Evolutionary conservation across 30 jellyfish, hydroid and myxozoan genomes (phyloP).

Genomic region (Cassiopea andromeda): DNA sequence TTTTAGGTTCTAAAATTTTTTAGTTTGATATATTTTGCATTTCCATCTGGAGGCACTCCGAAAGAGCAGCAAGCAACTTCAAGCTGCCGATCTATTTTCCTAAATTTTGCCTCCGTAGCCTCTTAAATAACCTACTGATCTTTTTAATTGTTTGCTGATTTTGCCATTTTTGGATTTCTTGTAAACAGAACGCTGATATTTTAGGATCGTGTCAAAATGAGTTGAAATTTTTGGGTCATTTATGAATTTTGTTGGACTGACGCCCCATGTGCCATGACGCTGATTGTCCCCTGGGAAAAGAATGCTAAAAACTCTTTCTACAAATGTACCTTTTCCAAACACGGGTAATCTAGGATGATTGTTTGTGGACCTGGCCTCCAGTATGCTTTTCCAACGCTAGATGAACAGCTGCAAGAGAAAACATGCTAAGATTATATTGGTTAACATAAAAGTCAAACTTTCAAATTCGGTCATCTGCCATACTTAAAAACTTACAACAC

Average conservation of each 20-base stretch:
- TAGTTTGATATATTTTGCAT: not conserved
- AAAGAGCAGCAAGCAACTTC: too few relatives aligned
- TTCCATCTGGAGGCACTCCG: too few relatives aligned
- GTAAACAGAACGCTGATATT: not conserved
- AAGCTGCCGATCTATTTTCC: too few relatives aligned
- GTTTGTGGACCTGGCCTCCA: constrained; percentile 75
- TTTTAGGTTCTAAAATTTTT: too few relatives aligned
- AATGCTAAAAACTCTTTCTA: not conserved
- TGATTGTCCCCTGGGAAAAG: not conserved
- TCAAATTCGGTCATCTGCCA: not conserved
- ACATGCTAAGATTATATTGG: too few relatives aligned
- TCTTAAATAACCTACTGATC: not conserved
- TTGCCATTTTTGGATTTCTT: not conserved
- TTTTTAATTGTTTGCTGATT: not conserved
- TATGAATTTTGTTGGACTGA: not conserved
- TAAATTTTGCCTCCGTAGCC: too few relatives aligned
- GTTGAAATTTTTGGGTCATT: not conserved
- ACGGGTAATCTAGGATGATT: constrained; percentile 62
- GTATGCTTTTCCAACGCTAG: constrained; percentile 76
- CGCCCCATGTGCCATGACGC: not conserved
- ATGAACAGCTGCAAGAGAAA: constrained; percentile 56
- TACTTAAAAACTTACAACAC: too few relatives aligned
- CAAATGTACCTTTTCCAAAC: constrained; percentile 65
- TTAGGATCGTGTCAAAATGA: not conserved
- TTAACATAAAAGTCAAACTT: too few relatives aligned